Evolutionary conservation across 2,797 vertebrate genomes (phyloP).

Genomic region (Esox masquinongy): DNA sequence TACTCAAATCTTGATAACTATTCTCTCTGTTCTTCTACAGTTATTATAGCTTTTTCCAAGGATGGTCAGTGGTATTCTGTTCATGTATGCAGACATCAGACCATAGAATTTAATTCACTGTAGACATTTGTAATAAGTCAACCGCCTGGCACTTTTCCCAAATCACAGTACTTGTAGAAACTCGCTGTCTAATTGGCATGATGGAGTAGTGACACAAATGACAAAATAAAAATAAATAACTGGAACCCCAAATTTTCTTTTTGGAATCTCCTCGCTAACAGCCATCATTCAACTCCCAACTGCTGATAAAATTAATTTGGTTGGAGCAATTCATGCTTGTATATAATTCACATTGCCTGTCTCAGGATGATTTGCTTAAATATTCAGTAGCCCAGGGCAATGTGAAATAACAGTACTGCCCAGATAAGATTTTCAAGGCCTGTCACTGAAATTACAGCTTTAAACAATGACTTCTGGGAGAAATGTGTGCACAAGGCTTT

Average conservation of each 20-base stretch:
- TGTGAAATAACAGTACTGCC: slow-evolving; percentile 72
- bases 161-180: neutral
- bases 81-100: slow-evolving; percentile 13
- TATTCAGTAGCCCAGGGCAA: slow-evolving; percentile 71
- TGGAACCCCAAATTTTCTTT: slow-evolving; percentile 38
- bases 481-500: slow-evolving; percentile 51
- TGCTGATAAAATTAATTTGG: slow-evolving; percentile 62
- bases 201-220: slow-evolving; percentile 39
- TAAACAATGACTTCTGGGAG: slow-evolving; percentile 74
- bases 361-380: slow-evolving; percentile 71
- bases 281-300: slow-evolving; percentile 52
- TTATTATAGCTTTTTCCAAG: slow-evolving; percentile 6
- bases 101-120: slow-evolving; percentile 22
- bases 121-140: slow-evolving; percentile 21
- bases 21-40: slow-evolving; percentile 20
- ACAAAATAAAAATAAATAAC: slow-evolving; percentile 52
- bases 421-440: slow-evolving; percentile 71
- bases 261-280: slow-evolving; percentile 53
- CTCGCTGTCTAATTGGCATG: slow-evolving; percentile 23
- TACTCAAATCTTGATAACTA: slow-evolving; percentile 32
- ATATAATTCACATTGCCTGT: slow-evolving; percentile 57
- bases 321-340: slow-evolving; percentile 59
- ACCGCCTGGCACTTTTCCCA: slow-evolving; percentile 5
- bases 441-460: slow-evolving; percentile 71
- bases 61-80: slow-evolving; percentile 20